Evolutionary conservation across 2,888 invertebrate species (phyloP), one percentile per base, ranked within the genome.

Genomic region (Iphiclides podalirius): DNA sequence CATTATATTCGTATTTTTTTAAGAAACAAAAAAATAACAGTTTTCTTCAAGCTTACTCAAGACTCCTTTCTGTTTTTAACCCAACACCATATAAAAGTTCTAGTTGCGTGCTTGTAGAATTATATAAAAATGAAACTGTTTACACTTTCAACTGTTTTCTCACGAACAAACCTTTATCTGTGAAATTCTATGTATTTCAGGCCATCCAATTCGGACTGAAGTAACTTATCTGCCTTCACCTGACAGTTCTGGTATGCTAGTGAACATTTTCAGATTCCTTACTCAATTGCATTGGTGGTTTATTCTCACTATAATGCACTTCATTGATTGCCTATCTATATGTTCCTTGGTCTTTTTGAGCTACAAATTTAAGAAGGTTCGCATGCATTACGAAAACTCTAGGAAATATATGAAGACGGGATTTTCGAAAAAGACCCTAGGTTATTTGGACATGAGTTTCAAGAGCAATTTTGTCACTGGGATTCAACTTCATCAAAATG

Each of bases 261-360:
- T 66, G 2, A 68, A 72, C 43, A 53, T 79, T 0, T 31, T 75
- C 0, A 62, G 74, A 0, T 59, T 77, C 51, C 46, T 78, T 26
- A 55, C 66, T 0, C 64, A 77, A 13, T 43, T 72, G 7, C 78
- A 79, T 52, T 80, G 79, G 75, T 81, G 72, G 63, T 70, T 54
- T 46, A 52, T 75, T 1, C 66, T 79, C 1, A 57, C 60, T 4
- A 62, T 72, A 26, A 79, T 82, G 80, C 28, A 60, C 0, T 36
- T 58, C 0, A 64, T 70, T 0, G 80, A 83, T 46, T 59, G 66
- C 7, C 53, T 80, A 1, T 67, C 68, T 1, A 53, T 73, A 2
- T 66, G 65, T 20, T 70, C 70, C 0, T 47, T 80, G 4, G 61
- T 75, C 0, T 70, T 66, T 52, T 53, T 69, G 1, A 65, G 65